Percentiles rank a stretch among this genome's conserved stretches.
Conservation (phyloP, 2,113 vertebrate genomes). For the Rhabdornis inornatus region DNA sequence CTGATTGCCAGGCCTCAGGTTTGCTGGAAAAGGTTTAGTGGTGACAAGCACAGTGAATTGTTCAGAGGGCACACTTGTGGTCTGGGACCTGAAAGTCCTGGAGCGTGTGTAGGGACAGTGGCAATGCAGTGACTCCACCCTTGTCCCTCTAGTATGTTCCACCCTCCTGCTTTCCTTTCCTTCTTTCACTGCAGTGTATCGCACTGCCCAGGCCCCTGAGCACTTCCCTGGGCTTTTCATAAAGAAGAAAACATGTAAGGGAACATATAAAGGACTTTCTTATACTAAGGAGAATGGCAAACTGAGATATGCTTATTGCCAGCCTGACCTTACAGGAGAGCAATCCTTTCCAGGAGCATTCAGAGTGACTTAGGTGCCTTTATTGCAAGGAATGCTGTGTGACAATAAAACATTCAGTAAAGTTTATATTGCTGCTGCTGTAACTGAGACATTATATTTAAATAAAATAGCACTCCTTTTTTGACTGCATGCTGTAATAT, state of each 20-base stretch:
- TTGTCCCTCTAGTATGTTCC: background rate
- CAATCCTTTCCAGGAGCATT: background rate
- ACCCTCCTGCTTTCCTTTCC: background rate
- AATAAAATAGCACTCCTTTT: background rate
- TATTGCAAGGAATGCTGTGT: background rate
- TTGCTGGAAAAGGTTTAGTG: background rate
- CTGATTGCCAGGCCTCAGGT: background rate
- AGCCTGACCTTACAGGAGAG: background rate
- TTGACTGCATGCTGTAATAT: background rate
- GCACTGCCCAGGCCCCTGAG: background rate
- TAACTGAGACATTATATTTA: background rate
- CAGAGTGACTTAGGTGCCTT: background rate
- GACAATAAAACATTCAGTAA: conserved; percentile 37
- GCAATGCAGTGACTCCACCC: background rate
- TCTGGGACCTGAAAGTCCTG: background rate
- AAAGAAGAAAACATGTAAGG: background rate
- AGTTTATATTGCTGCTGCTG: conserved; percentile 17
- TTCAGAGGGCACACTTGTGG: background rate
- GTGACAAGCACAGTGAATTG: background rate
- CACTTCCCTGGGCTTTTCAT: background rate
- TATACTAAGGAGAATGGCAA: background rate
- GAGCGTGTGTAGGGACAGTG: background rate
- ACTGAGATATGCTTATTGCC: background rate
- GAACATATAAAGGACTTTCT: background rate
- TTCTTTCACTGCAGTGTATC: background rate